phyloP scores from a whole-genome alignment of 1,140 invertebrate genomes.

The Bombus confusus region DNA sequence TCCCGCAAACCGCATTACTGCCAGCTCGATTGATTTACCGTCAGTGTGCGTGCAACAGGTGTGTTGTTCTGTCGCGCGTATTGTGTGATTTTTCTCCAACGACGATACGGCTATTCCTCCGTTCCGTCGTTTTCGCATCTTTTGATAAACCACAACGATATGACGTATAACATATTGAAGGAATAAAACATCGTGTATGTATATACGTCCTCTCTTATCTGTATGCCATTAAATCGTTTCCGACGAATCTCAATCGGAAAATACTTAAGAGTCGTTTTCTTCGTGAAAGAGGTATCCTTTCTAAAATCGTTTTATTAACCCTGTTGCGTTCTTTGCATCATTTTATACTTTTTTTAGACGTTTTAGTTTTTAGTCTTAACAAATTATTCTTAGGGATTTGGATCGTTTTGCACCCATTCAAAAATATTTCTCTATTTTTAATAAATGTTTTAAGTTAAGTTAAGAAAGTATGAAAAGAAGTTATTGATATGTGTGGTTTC shows the following conservation, averaged over 20 bases:
- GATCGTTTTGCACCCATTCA: neutral
- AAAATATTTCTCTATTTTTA: too few species aligned
- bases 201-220: neutral
- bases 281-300: neutral
- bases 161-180: neutral
- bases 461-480: too few species aligned
- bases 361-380: too few species aligned
- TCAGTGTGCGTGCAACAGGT: conserved; percentile 33
- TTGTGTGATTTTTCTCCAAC: conserved; percentile 4
- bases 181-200: neutral
- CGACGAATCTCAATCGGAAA: neutral
- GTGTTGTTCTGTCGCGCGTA: neutral
- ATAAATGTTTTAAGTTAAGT: too few species aligned
- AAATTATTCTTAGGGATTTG: neutral
- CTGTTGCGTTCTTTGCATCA: neutral
- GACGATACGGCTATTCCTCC: neutral
- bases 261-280: neutral
- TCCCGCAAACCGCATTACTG: neutral
- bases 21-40: conserved; percentile 39
- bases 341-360: neutral
- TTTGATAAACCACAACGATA: neutral
- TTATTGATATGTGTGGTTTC: too few species aligned
- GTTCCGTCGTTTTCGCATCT: neutral
- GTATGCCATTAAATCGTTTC: neutral
- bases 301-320: neutral